These are phyloP conservation scores for Entomyzon cyanotis DNA, from an alignment of 2,113 vertebrate species.

Conservation along the genomic window DNA sequence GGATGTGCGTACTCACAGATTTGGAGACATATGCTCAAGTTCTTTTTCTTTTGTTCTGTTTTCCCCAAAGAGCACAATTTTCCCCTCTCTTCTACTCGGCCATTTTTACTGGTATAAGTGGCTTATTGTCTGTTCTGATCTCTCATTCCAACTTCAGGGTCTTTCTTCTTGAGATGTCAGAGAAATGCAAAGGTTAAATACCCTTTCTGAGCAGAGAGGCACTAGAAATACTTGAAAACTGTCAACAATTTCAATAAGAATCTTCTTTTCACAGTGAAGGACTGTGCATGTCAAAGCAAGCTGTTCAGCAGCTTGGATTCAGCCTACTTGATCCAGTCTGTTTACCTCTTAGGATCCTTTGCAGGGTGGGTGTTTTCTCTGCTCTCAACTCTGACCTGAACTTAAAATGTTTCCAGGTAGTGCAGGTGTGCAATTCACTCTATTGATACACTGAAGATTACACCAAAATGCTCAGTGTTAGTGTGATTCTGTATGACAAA, in stretches of 20 bases:
- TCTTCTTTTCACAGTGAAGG: constrained; percentile 34
- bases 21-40: constrained; percentile 34
- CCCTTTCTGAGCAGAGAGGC: neutral
- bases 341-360: constrained; percentile 1
- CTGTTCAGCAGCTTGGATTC: constrained; percentile 43
- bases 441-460: neutral
- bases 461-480: neutral
- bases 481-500: neutral
- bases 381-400: neutral
- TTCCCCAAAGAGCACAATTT: neutral
- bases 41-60: constrained; percentile 28
- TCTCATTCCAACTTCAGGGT: constrained; percentile 10
- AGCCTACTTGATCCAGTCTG: constrained; percentile 30
- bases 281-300: constrained; percentile 34
- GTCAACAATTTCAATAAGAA: constrained; percentile 28
- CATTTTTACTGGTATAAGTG: neutral
- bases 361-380: neutral
- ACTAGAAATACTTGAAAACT: constrained; percentile 39
- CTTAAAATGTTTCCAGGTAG: neutral
- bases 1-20: neutral
- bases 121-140: neutral
- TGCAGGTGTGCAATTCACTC: neutral
- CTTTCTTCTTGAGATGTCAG: neutral
- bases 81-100: neutral
- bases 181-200: constrained; percentile 30